Percentiles rank a stretch among this genome's conserved stretches.
Evolutionary conservation across 2,888 invertebrate species (phyloP).

Genomic region (Pinctada fucata): DNA sequence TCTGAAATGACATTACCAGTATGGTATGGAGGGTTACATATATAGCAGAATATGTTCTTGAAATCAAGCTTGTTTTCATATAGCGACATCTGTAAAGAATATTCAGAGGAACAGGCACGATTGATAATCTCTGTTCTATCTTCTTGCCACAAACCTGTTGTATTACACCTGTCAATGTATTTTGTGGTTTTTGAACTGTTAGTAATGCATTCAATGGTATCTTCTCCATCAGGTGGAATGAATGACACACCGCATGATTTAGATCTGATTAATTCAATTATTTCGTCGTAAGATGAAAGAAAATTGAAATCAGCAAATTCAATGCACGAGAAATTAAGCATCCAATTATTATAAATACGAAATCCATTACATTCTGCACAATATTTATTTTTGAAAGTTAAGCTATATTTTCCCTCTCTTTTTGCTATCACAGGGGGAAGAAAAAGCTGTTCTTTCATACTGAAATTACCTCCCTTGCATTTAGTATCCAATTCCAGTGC

Average conservation of each 20-base stretch:
- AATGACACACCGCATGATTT: constrained; percentile 9
- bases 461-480: neutral
- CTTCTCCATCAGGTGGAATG: neutral
- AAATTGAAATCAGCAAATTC: constrained; percentile 27
- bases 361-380: constrained; percentile 21
- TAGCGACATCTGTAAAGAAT: neutral
- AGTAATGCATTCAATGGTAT: neutral
- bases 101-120: neutral
- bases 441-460: neutral
- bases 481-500: neutral
- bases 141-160: constrained; percentile 17
- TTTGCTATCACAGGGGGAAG: constrained; percentile 3
- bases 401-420: neutral
- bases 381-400: constrained; percentile 8
- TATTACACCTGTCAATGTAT: constrained; percentile 12
- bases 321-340: neutral
- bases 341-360: neutral
- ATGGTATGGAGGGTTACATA: constrained; percentile 18
- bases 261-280: neutral
- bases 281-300: constrained; percentile 10
- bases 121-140: neutral
- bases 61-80: neutral
- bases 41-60: constrained; percentile 25
- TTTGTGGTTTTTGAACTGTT: neutral
- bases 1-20: neutral